Percentiles rank a stretch among this genome's conserved stretches.
phyloP scores from a whole-genome alignment of 2,888 invertebrate species.

The Anthoptus insignis region DNA sequence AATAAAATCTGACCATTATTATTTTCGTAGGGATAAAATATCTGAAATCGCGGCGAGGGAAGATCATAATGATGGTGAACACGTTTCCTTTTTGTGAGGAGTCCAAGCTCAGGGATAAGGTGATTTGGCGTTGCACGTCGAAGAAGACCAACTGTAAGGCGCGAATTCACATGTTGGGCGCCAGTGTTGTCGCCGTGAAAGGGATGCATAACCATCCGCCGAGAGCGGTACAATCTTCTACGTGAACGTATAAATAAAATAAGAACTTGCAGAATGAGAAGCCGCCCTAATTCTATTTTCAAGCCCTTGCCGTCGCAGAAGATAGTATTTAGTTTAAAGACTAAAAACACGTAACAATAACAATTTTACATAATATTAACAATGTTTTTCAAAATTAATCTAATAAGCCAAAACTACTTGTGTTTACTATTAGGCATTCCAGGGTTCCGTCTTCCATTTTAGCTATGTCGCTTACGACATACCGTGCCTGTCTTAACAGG shows the following conservation, averaged over 20 bases:
- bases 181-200: slow-evolving; percentile 81
- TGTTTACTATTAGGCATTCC: too few relatives aligned
- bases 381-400: too few relatives aligned
- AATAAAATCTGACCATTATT: slow-evolving; percentile 60
- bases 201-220: slow-evolving; percentile 85
- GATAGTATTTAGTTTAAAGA: too few relatives aligned
- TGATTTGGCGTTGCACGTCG: slow-evolving; percentile 84
- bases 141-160: slow-evolving; percentile 86
- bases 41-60: slow-evolving; percentile 82
- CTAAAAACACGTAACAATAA: too few relatives aligned
- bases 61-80: slow-evolving; percentile 85
- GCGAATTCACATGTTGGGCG: slow-evolving; percentile 81
- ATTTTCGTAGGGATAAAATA: slow-evolving; percentile 82
- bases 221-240: slow-evolving; percentile 65
- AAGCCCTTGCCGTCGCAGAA: not conserved
- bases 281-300: slow-evolving; percentile 6
- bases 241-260: slow-evolving; percentile 52
- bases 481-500: too few relatives aligned
- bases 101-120: slow-evolving; percentile 82
- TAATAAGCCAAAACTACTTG: too few relatives aligned
- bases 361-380: too few relatives aligned
- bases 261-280: not conserved
- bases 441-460: too few relatives aligned
- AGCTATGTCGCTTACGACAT: too few relatives aligned
- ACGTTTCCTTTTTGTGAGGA: slow-evolving; percentile 85